Conservation (phyloP, 2,113 vertebrate species). For the Zonotrichia leucophrys region DNA sequence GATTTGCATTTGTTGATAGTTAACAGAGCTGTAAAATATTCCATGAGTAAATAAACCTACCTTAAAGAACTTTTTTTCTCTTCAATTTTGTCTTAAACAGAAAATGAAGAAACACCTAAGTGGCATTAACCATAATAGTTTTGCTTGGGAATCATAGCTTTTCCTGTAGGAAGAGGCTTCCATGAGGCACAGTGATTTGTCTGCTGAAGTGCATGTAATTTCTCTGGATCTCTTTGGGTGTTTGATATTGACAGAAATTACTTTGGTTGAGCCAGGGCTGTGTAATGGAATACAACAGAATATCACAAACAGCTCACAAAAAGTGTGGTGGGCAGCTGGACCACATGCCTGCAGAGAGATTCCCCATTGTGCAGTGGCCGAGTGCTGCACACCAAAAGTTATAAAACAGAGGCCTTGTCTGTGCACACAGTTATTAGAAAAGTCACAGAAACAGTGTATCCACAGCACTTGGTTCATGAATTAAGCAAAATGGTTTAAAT, state of each 20-base stretch:
- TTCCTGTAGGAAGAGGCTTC: background rate
- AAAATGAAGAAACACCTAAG: background rate
- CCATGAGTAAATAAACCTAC: background rate
- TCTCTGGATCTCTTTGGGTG: background rate
- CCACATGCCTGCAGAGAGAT: background rate
- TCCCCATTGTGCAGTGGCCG: fast-evolving
- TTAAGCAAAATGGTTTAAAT: constrained; percentile 26
- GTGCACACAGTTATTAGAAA: background rate
- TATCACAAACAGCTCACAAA: background rate
- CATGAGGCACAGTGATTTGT: background rate
- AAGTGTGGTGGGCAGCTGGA: background rate
- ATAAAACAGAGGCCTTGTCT: background rate
- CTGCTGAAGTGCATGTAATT: background rate
- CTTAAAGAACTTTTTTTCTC: background rate
- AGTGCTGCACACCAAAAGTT: background rate
- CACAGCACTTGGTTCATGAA: background rate
- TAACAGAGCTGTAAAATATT: background rate
- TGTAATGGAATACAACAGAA: background rate
- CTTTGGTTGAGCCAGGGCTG: background rate
- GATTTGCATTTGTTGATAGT: background rate
- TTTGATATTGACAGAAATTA: background rate
- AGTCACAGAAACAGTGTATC: background rate
- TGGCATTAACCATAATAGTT: background rate
- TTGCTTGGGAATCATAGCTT: background rate
- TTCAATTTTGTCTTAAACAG: background rate